Conservation (phyloP, 2,797 vertebrate species). For the Holocentrus rufus region DNA sequence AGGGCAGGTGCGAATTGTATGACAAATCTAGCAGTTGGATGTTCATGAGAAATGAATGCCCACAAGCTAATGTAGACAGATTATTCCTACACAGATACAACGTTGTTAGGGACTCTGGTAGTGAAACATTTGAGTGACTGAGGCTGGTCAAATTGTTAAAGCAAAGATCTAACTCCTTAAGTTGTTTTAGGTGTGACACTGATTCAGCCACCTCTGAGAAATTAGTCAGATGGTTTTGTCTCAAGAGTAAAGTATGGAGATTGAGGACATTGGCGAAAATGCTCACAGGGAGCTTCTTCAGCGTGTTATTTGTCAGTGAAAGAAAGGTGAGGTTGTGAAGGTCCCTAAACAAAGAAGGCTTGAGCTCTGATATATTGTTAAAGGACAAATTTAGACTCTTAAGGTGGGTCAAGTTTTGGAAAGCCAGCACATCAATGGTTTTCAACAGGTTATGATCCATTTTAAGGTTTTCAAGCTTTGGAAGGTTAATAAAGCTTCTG, state of each 20-base stretch:
- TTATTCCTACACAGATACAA: slow-evolving; percentile 75
- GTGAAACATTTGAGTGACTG: slow-evolving; percentile 62
- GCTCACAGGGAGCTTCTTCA: slow-evolving; percentile 67
- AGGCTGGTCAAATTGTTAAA: slow-evolving; percentile 74
- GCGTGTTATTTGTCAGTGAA: slow-evolving; percentile 71
- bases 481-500: slow-evolving; percentile 70
- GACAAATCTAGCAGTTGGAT: slow-evolving; percentile 78
- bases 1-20: slow-evolving; percentile 64
- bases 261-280: slow-evolving; percentile 73
- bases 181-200: slow-evolving; percentile 64
- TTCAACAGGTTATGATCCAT: slow-evolving; percentile 67
- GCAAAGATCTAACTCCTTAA: slow-evolving; percentile 74
- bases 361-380: slow-evolving; percentile 72
- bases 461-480: slow-evolving; percentile 65
- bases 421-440: slow-evolving; percentile 58
- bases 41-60: slow-evolving; percentile 57
- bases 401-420: slow-evolving; percentile 72
- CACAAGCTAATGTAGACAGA: slow-evolving; percentile 70
- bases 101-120: slow-evolving; percentile 70
- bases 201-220: slow-evolving; percentile 74
- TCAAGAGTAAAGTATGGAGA: slow-evolving; percentile 69
- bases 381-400: slow-evolving; percentile 76
- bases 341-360: slow-evolving; percentile 69
- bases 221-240: slow-evolving; percentile 67
- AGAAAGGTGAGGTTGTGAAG: slow-evolving; percentile 74